These are phyloP conservation scores for Clarias batrachus DNA, from an alignment of 2,113 vertebrate species.

Conservation along the genomic window DNA sequence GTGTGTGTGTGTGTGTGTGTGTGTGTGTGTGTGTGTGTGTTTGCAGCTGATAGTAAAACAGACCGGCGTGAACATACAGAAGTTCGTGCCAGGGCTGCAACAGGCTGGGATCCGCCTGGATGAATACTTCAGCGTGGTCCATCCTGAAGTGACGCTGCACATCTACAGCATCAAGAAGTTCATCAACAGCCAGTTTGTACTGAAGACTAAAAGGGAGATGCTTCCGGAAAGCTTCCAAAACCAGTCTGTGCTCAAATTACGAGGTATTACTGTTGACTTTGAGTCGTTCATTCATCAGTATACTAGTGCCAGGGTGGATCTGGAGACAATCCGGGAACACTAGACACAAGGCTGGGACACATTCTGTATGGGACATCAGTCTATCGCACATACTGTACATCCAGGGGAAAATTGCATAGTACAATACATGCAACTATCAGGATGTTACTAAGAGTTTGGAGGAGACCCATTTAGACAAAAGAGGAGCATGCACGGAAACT, in stretches of 20 bases:
- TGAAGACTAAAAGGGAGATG: slow-evolving; percentile 69
- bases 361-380: background rate
- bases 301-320: background rate
- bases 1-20: background rate
- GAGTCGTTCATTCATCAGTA: background rate
- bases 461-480: background rate
- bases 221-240: slow-evolving; percentile 58
- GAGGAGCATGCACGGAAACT: background rate
- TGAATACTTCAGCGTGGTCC: slow-evolving; percentile 71
- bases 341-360: background rate
- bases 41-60: slow-evolving; percentile 73
- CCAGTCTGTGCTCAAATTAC: slow-evolving; percentile 65
- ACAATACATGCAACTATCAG: background rate
- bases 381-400: background rate
- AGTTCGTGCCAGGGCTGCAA: slow-evolving; percentile 71
- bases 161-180: slow-evolving; percentile 76
- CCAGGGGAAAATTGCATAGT: background rate
- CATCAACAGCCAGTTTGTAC: slow-evolving; percentile 77
- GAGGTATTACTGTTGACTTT: slow-evolving; percentile 58
- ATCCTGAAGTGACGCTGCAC: slow-evolving; percentile 73
- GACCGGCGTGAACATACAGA: slow-evolving; percentile 76
- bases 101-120: slow-evolving; percentile 61
- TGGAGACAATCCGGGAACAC: background rate
- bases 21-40: background rate
- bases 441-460: background rate